Evolutionary conservation across 2,888 invertebrate species (phyloP), one percentile per base, ranked within the genome.

Genomic region (Charanyca ferruginea): DNA sequence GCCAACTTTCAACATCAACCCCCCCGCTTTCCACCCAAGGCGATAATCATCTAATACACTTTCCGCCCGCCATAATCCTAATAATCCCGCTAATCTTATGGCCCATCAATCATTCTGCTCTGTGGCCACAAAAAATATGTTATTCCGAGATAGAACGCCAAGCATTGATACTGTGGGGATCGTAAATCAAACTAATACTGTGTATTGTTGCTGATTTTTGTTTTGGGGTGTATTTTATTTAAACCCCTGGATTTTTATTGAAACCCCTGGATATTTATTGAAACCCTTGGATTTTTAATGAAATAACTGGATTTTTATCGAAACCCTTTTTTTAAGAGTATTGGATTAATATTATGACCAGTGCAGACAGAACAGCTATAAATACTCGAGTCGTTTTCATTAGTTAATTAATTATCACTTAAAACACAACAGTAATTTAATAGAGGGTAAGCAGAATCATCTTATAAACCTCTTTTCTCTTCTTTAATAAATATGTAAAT

Each of bases 1-100:
- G 16, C 6, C 16, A 41, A 28, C 38, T 42, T 58, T 35, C 8
- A 28, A 49, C 45, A 47, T 22, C 47, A 16, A 13, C 22, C n/a
- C 7, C 0, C 52, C 52, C 49, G 22, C 44, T 28, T 53, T 25
- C 23, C 22, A 60, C 47, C 35, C 25, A 18, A 35, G 25, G 57
- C 22, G 68, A 73, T 73, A 73, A 73, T 73, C 68, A 73, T 68
- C 73, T 73, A 73, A 73, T 73, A 73, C 68, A 74, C 74, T 66
- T 58, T 71, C 58, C 58, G 47, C 45, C 73, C 42, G 55, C 66
- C 68, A 73, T 74, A 74, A 74, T 71, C 71, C 75, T 74, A 74
- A 74, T 74, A 74, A 74, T 45, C 58, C 38, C n/a, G 58, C 71
- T 74, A 74, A 74, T 74, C 75, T 66, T 61, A 61, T 54, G 65